phyloP scores from a whole-genome alignment of 2,797 vertebrate genomes.

The Sciurus vulgaris region DNA sequence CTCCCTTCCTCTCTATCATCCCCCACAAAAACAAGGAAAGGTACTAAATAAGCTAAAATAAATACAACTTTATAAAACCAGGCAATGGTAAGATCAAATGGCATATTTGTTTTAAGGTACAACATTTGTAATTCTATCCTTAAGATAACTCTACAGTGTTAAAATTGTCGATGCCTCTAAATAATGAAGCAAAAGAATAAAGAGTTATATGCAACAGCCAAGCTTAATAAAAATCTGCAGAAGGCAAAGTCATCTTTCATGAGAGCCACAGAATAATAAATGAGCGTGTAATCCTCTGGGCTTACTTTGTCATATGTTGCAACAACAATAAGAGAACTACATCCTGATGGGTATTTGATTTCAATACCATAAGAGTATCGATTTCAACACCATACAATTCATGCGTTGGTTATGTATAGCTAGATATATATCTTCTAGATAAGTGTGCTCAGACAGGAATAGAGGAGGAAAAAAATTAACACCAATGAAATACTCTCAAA shows the following conservation, averaged over 20 bases:
- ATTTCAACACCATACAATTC: conserved; percentile 57
- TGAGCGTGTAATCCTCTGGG: conserved; percentile 35
- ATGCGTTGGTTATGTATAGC: neutral
- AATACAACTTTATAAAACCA: neutral
- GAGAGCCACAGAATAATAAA: conserved; percentile 55
- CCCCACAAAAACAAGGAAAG: neutral
- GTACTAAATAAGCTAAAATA: conserved; percentile 37
- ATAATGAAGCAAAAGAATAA: conserved; percentile 66
- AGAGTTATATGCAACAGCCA: conserved; percentile 21
- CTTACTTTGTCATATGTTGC: conserved; percentile 53
- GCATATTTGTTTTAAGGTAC: conserved; percentile 48
- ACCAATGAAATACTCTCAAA: conserved; percentile 18
- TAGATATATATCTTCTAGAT: neutral
- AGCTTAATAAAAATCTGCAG: conserved; percentile 69
- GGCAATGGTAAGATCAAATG: conserved; percentile 21
- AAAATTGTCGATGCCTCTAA: conserved; percentile 69
- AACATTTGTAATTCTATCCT: conserved; percentile 58
- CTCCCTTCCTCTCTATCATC: neutral
- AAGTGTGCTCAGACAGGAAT: conserved; percentile 12
- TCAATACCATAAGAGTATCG: conserved; percentile 39
- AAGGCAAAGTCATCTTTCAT: conserved; percentile 67
- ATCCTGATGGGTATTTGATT: conserved; percentile 49
- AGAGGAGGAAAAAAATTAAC: neutral
- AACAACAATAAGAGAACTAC: conserved; percentile 35
- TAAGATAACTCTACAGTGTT: conserved; percentile 55